A percentile compares a stretch with the other conserved stretches of the same genome.
These are phyloP conservation scores for Agriotes lineatus DNA, from an alignment of 2,888 invertebrate genomes.

Conservation along the genomic window DNA sequence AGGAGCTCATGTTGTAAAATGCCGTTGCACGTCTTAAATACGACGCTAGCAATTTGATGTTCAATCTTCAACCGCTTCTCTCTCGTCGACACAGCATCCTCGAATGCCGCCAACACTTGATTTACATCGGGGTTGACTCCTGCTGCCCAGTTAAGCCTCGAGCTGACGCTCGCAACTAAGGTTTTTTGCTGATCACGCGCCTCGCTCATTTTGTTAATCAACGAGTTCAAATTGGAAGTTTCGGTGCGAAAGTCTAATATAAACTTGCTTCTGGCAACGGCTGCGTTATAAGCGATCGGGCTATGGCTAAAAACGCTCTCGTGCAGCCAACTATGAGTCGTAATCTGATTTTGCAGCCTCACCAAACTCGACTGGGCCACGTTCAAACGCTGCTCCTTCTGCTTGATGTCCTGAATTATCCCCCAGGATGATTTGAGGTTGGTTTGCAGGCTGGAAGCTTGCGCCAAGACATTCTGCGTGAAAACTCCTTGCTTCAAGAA, in stretches of 20 bases:
- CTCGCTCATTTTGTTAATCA: conserved; percentile 71
- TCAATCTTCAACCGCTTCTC: conserved; percentile 68
- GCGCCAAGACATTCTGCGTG: conserved; percentile 70
- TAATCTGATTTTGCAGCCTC: conserved; percentile 75
- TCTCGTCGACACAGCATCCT: conserved; percentile 69
- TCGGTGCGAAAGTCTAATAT: conserved; percentile 73
- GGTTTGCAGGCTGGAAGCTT: conserved; percentile 72
- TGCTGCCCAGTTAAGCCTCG: conserved; percentile 88
- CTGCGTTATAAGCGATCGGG: conserved; percentile 45
- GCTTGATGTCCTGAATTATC: conserved; percentile 66
- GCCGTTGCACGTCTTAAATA: conserved; percentile 71
- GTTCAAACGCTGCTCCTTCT: conserved; percentile 71
- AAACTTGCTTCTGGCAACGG: conserved; percentile 64
- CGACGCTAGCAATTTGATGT: conserved; percentile 69
- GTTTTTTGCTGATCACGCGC: conserved; percentile 73
- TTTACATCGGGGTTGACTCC: conserved; percentile 83
- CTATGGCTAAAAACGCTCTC: conserved; percentile 69
- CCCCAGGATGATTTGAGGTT: conserved; percentile 73
- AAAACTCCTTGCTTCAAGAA: conserved; percentile 71
- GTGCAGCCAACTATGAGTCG: conserved; percentile 80
- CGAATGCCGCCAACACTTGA: conserved; percentile 75
- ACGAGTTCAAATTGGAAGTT: conserved; percentile 69
- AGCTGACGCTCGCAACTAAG: conserved; percentile 73
- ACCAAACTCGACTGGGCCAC: conserved; percentile 73
- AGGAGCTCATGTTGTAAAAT: conserved; percentile 77